phyloP scores from a whole-genome alignment of 2,113 vertebrate species.

The Psilopogon haemacephalus region DNA sequence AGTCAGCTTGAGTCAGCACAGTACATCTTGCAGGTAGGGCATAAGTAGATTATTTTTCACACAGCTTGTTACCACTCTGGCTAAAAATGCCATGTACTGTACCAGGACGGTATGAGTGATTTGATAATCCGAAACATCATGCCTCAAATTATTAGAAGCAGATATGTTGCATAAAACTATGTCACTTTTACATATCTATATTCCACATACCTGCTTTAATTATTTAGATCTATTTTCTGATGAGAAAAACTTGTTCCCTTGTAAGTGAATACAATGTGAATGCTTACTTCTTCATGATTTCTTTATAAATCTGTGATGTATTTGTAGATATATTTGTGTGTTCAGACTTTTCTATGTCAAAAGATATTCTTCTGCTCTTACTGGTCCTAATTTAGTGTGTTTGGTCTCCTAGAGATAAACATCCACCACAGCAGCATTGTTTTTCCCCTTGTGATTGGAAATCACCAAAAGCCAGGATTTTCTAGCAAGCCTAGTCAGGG shows the following conservation, averaged over 20 bases:
- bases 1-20: slow-evolving; percentile 7
- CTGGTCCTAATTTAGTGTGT: background rate
- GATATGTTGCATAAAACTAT: background rate
- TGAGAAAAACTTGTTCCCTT: background rate
- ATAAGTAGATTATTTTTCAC: background rate
- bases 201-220: background rate
- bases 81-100: background rate
- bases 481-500: background rate
- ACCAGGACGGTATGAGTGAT: background rate
- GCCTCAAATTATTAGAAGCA: background rate
- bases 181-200: background rate
- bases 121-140: background rate
- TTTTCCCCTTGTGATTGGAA: background rate
- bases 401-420: background rate
- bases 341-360: background rate
- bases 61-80: background rate
- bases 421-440: background rate
- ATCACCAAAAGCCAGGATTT: background rate
- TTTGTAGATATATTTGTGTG: background rate
- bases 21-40: background rate
- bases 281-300: background rate
- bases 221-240: background rate
- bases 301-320: background rate
- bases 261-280: background rate
- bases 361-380: background rate